Base-by-base conservation (phyloP, 2,113 vertebrate species). In the Chionodraco myersi region DNA sequence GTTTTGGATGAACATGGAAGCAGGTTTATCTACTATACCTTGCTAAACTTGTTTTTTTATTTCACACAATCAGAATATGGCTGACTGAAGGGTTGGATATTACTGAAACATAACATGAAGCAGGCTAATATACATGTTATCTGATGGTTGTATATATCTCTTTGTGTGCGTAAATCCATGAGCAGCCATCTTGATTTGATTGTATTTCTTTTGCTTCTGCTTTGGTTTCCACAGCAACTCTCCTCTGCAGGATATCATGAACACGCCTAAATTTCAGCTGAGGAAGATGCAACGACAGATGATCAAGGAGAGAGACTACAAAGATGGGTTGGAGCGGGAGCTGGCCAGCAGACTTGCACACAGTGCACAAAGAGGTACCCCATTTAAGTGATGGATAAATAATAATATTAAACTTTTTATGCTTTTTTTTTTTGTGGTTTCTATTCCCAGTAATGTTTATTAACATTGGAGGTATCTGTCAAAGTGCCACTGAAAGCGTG, bases 261-360 rank as follows among this genome's bases (percentile, higher is more conserved):
- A 96, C 86, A 97, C 97, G 0, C 97, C 97, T 0, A 96, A 96
- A 70, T 97, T 97, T 63, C 97, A 97, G 92, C 77, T 97, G 84
- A 94, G 96, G 10, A 94, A 94, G 13, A 79, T 98, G 79, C 95
- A 95, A 84, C 95, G 95, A 76, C 95, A 96, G 83, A 87, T 98
- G 79, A 92, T 92, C 0, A 90, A 92, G 0, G 96, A 97, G 79
- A 85, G 95, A 6, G 96, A 95, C 18, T 95, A 95, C 70, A 91
- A 93, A 64, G 97, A 97, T 2, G 92, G 94, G 16, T 86, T 99
- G 86, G 97, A 96, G 83, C 89, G 90, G 49, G 97, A 98, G 83
- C 68, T 97, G 76, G 87, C 94, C 0, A 91, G 90, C 92, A 95
- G 87, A 23, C 84, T 93, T 15, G 89, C 93, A 12, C 90, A 95